Conservation (phyloP, 2,113 vertebrate genomes). For the Chelonoidis abingdonii region DNA sequence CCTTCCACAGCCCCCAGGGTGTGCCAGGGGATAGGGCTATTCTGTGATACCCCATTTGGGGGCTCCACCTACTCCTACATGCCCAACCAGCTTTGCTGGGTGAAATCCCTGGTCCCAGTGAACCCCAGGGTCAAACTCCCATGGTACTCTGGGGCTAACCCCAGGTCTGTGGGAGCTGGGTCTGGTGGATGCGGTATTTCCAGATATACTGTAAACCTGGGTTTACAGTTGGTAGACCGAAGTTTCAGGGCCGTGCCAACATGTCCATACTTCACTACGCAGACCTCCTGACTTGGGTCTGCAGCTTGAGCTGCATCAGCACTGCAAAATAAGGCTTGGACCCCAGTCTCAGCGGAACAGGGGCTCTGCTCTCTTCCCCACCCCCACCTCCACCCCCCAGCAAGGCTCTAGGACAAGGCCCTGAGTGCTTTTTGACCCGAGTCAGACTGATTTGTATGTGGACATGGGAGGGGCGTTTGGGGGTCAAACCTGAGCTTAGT, state of each 20-base stretch:
- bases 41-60: fast-evolving
- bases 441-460: too few species aligned
- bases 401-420: too few species aligned
- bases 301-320: background rate
- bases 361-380: too few species aligned
- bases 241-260: background rate
- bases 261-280: background rate
- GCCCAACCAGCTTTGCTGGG: fast-evolving
- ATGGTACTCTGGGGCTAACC: background rate
- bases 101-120: background rate
- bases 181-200: background rate
- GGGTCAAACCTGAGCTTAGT: background rate
- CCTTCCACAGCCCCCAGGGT: background rate
- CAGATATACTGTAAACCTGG: background rate
- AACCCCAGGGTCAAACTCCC: background rate
- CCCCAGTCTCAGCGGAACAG: too few species aligned
- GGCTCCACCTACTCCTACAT: background rate
- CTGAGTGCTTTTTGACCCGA: too few species aligned
- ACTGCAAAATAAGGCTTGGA: too few species aligned
- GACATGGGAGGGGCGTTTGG: background rate
- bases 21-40: background rate
- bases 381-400: too few species aligned
- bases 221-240: too few species aligned
- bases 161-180: background rate
- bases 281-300: background rate